Base-by-base conservation (phyloP, 2,797 vertebrate species). In the Liparis tanakae region DNA sequence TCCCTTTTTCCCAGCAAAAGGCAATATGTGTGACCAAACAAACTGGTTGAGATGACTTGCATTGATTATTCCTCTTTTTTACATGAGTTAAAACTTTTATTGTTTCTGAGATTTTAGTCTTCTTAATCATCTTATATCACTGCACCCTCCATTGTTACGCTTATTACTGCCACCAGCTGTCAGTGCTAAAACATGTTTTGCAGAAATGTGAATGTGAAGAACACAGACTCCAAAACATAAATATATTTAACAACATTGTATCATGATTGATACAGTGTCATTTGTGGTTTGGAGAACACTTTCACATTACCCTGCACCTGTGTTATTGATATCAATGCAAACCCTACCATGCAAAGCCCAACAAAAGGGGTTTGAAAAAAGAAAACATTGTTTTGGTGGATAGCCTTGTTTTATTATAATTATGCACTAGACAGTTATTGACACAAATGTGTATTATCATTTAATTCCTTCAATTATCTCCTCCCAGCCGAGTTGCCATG, bases 361-460 rank as follows among this genome's bases (percentile, higher is more conserved):
- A 44, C 33, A 22, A 25, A 3, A 36, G 55, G 10, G 14, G 41
- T 44, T 17, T 17, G 6, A 37, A 46, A 46, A 46, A 51, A 50
- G 7, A 1, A 3, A 48, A 3, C 56, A 9, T 39, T 18, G 6
- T 44, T 59, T 59, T 65, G 14, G 43, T 41, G 39, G 39, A 72
- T 68, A 77, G 77, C 63, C 76, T 85, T 73, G 75, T 88, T 86
- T 78, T 51, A 83, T 61, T 63, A 69, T 82, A 62, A 75, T 78
- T 85, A 85, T 76, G 81, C 80, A 84, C 70, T 70, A 69, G 44
- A 78, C 78, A 84, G 77, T 61, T 83, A 87, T 74, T 83, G 75
- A 85, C 61, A 79, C 81, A 78, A 79, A 84, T 62, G 72, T 68
- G 61, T 50, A 76, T 84, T 72, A 81, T 82, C 57, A 69, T 69